Conservation (phyloP, 2,888 invertebrate genomes). For the Lasioglossum villosulum region DNA sequence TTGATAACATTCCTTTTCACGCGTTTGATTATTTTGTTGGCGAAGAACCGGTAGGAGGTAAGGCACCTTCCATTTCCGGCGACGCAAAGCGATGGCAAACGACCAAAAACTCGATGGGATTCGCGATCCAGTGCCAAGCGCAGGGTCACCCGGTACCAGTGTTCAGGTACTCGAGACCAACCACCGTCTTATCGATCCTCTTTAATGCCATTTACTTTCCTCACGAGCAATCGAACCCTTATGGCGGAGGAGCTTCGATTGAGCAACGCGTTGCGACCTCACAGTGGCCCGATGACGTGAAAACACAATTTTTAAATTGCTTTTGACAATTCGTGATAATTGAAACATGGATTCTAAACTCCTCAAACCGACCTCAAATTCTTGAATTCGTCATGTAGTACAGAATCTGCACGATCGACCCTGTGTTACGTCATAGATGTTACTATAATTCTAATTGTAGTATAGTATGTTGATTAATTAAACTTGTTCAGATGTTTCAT, state of each 20-base stretch:
- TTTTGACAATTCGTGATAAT: neutral
- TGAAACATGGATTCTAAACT: neutral
- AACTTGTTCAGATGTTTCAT: no score
- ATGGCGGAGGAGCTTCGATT: constrained; percentile 14
- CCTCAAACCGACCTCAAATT: neutral
- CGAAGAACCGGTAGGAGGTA: constrained; percentile 83
- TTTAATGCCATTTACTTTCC: constrained; percentile 42
- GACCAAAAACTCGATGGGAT: constrained; percentile 80
- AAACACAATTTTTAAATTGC: neutral
- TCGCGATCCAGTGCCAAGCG: constrained; percentile 89
- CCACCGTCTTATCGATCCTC: constrained; percentile 46
- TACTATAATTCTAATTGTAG: no score
- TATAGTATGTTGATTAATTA: no score
- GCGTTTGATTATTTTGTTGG: constrained; percentile 33
- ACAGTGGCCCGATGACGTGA: neutral
- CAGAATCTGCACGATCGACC: neutral
- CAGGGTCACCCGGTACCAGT: constrained; percentile 89
- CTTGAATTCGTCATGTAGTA: neutral
- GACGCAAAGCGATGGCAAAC: constrained; percentile 82
- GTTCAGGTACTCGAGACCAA: constrained; percentile 87
- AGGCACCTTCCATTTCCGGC: constrained; percentile 81
- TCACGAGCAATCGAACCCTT: constrained; percentile 8
- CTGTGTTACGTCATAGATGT: neutral
- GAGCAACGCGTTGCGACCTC: neutral
- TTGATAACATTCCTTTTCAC: constrained; percentile 1